Evolutionary conservation across 2,113 vertebrate species (phyloP), one percentile per base, ranked within the genome.

Genomic region (Alectura lathami): DNA sequence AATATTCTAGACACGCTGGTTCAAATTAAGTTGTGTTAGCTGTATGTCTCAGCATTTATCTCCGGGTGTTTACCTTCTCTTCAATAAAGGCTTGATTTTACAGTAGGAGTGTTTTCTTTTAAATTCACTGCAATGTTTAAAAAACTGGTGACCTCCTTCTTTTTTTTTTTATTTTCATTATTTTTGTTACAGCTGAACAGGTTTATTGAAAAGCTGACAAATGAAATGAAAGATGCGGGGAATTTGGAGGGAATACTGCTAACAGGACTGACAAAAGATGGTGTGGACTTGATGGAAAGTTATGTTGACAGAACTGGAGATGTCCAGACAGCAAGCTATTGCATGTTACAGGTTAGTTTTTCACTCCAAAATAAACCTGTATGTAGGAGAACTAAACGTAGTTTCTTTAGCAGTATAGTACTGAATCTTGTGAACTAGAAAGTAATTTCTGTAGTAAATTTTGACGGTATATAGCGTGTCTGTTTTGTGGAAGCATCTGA

Each of bases 211-310:
- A 99, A 99, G 87, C 97, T 99, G 92, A 99, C 99, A 8, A 98
- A 98, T 93, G 99, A 99, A 97, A 99, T 99, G 99, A 99, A 99
- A 95, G 99, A 99, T 20, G 98, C 97, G 38, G 99, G 99, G 15
- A 99, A 99, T 97, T 98, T 99, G 95, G 99, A 99, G 97, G 99
- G 99, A 80, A 99, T 99, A 95, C 97, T 99, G 59, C 97, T 99
- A 86, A 99, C 99, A 0, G 99, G 99, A 12, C 96, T 99, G 82
- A 99, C 99, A 38, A 99, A 99, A 91, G 99, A 99, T 83, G 99
- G 99, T 29, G 99, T 99, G n/a, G 99, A 99, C 87, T 97, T 99
- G 54, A 99, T 99, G 98, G 99, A 99, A 97, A 99, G 99, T 95
- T 99, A 99, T 0, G 99, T 99, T 69, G 99, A 99, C 84, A 98